Evolutionary conservation across 2,113 vertebrate genomes (phyloP).

Genomic region (Opisthocomus hoazin): DNA sequence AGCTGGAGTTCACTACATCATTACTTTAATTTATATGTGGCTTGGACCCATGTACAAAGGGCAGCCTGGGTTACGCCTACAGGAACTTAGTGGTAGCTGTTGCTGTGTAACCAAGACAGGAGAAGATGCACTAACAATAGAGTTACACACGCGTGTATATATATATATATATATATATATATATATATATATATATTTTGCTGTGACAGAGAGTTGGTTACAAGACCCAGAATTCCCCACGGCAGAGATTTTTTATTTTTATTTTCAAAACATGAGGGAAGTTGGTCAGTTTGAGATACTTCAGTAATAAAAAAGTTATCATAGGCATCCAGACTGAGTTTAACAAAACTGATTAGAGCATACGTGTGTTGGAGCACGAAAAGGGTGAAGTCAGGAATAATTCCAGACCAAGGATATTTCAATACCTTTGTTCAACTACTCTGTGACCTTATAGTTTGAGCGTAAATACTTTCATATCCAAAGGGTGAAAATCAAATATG

Average conservation of each 20-base stretch:
- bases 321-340: background rate
- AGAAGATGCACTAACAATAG: background rate
- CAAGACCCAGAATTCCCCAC: background rate
- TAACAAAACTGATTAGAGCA: background rate
- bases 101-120: background rate
- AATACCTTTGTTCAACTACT: background rate
- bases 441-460: background rate
- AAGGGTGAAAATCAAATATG: background rate
- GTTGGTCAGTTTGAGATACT: background rate
- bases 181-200: background rate
- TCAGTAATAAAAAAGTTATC: background rate
- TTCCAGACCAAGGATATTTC: background rate
- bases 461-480: background rate
- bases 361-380: background rate
- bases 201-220: background rate
- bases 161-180: background rate
- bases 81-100: background rate
- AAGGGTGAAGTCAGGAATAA: background rate
- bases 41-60: background rate
- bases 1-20: background rate
- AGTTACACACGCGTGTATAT: background rate
- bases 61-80: background rate
- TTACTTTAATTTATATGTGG: slow-evolving; percentile 1
- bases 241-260: too few species aligned
- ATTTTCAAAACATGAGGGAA: background rate